phyloP scores from a whole-genome alignment of 2,797 vertebrate genomes.

The Coranthus polyacanthus region DNA sequence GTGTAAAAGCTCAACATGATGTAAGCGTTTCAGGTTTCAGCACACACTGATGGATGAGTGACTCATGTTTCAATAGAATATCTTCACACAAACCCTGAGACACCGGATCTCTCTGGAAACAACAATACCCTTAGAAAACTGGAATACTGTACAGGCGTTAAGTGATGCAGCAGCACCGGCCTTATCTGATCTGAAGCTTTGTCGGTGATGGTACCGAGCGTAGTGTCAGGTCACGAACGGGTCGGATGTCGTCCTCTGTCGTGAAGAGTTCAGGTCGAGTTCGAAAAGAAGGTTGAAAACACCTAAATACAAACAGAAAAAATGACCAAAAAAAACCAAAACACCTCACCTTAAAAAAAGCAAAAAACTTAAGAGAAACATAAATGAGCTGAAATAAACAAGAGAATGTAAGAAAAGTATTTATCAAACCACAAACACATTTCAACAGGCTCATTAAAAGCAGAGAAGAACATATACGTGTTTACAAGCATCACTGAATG shows the following conservation, averaged over 20 bases:
- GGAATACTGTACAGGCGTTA: not conserved
- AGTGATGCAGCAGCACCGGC: not conserved
- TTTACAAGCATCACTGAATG: too few relatives aligned
- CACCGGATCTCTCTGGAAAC: constrained; percentile 46
- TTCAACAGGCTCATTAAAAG: too few relatives aligned
- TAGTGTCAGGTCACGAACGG: constrained; percentile 1
- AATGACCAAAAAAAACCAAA: not conserved
- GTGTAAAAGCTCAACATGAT: constrained; percentile 26
- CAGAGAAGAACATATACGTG: too few relatives aligned
- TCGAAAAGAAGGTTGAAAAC: constrained; percentile 1
- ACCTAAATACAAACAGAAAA: not conserved
- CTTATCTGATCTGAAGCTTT: constrained; percentile 23
- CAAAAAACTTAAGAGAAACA: not conserved
- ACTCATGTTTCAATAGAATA: constrained; percentile 48
- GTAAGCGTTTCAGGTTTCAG: constrained; percentile 45
- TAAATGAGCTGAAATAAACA: not conserved
- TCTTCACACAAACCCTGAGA: constrained; percentile 32
- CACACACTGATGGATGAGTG: constrained; percentile 19
- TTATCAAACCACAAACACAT: too few relatives aligned
- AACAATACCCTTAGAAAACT: constrained; percentile 6
- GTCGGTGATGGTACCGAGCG: not conserved
- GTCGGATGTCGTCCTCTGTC: not conserved
- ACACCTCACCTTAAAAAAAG: not conserved
- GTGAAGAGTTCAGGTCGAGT: constrained; percentile 20
- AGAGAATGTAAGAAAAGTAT: too few relatives aligned